Conservation (phyloP, 2,113 vertebrate species). For the Azemiops feae region DNA sequence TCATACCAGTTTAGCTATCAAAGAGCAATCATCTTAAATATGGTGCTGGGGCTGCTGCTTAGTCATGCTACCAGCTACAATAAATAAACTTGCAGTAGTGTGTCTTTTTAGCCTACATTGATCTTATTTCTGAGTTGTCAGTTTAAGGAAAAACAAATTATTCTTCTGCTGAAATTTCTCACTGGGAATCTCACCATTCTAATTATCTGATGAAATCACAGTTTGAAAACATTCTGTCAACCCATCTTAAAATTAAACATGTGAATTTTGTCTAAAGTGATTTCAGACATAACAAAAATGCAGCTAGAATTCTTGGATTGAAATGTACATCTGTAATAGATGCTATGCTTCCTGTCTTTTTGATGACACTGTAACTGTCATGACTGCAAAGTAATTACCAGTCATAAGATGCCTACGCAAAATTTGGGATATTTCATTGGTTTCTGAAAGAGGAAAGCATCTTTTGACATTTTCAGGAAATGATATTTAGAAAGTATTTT, state of each 20-base stretch:
- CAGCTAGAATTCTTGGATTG: neutral
- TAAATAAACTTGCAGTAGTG: conserved; percentile 5
- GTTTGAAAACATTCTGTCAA: conserved; percentile 23
- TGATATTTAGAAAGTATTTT: conserved; percentile 11
- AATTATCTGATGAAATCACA: conserved; percentile 17
- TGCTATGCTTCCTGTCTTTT: conserved; percentile 15
- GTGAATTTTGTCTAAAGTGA: neutral
- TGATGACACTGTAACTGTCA: neutral
- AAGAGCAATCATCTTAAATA: neutral
- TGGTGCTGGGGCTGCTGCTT: neutral
- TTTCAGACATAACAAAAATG: neutral
- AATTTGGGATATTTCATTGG: conserved; percentile 15
- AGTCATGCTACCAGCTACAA: neutral
- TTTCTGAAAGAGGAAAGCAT: conserved; percentile 31
- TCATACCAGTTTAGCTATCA: neutral
- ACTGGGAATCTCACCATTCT: conserved; percentile 21
- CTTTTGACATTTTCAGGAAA: neutral
- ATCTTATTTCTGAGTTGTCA: conserved; percentile 33
- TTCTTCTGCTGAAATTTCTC: conserved; percentile 22
- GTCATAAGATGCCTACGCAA: conserved; percentile 7
- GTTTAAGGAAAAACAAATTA: conserved; percentile 2
- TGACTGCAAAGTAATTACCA: conserved; percentile 16
- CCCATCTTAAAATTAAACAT: neutral
- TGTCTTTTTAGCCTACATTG: conserved; percentile 23
- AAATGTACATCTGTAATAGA: conserved; percentile 38